Percentiles rank a stretch among this genome's conserved stretches.
Conservation (phyloP, 2,113 vertebrate species). For the Thermophis baileyi region DNA sequence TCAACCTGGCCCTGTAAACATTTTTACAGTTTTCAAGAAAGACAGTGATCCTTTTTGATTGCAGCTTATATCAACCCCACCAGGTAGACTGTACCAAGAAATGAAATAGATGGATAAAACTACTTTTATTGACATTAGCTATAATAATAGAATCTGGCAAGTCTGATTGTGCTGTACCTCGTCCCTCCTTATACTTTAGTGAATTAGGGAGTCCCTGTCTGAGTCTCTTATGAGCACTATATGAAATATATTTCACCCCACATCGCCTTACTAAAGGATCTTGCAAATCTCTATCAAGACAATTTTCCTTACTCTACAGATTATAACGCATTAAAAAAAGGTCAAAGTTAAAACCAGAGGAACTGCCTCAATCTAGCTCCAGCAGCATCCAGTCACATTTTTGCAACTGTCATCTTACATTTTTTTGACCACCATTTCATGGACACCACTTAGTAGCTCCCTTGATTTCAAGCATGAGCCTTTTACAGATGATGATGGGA, state of each 20-base stretch:
- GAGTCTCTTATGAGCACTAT: not conserved
- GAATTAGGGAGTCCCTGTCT: too few relatives aligned
- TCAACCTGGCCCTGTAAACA: not conserved
- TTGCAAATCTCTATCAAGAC: not conserved
- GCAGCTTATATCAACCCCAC: not conserved
- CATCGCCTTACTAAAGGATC: not conserved
- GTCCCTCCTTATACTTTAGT: too few relatives aligned
- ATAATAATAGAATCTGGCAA: too few relatives aligned
- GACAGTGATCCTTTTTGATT: not conserved
- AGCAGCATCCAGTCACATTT: not conserved
- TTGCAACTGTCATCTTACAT: not conserved
- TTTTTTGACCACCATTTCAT: not conserved
- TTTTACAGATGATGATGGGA: not conserved
- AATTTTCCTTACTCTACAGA: not conserved
- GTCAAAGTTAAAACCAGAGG: not conserved
- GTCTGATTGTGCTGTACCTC: too few relatives aligned
- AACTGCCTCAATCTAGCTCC: not conserved
- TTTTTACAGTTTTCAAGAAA: not conserved
- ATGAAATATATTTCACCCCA: not conserved
- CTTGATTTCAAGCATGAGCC: not conserved
- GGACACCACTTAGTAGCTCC: not conserved
- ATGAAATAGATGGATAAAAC: not conserved
- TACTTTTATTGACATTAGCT: not conserved
- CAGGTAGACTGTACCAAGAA: not conserved
- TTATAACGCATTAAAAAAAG: not conserved